Evolutionary conservation across 2,113 vertebrate genomes (phyloP), one percentile per base, ranked within the genome.

Genomic region (Nesospiza acunhae): DNA sequence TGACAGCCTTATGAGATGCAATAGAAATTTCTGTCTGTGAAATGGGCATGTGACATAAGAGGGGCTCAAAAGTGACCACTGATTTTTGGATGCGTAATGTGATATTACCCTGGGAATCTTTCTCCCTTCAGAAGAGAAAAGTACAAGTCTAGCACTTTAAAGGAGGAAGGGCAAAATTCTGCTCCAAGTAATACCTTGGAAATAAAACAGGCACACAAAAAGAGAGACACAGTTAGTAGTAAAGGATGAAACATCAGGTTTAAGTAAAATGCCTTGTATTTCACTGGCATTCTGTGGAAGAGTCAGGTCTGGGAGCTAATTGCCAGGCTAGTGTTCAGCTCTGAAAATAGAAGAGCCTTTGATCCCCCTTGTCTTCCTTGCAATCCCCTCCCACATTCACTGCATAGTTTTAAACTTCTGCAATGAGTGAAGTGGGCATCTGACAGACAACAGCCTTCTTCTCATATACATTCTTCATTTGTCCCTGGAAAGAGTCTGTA

Each of bases 401-500:
- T 70, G 68, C 94, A 95, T 95, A 95, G 86, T 94, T 96, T 93
- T 72, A 77, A 46, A 94, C 72, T 93, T 88, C 86, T 94, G 92
- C 86, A 76, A 3, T 96, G 96, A 96, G 85, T 96, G 95, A 96
- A 96, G 79, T 83, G 79, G 75, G 88, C 96, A 96, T 92, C 85
- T 97, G 95, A 96, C 59, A 55, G 96, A 69, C 86, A 85, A 28
- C 90, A 63, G 90, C 21, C 47, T 86, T 92, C 90, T 83, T 94
- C 59, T 52, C 76, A n/a, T 58, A 69, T 2, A 30, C 16, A 16
- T 42, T 75, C 75, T 67, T 83, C 46, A 66, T 90, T 93, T 39
- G 58, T 90, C 75, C 69, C n/a, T 3, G 1, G 37, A n/a, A 82
- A 53, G 62, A 53, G 18, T 39, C 74, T 92, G 20, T 73, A 64